Base-by-base conservation (phyloP, 2,113 vertebrate species). In the Pygoscelis adeliae region DNA sequence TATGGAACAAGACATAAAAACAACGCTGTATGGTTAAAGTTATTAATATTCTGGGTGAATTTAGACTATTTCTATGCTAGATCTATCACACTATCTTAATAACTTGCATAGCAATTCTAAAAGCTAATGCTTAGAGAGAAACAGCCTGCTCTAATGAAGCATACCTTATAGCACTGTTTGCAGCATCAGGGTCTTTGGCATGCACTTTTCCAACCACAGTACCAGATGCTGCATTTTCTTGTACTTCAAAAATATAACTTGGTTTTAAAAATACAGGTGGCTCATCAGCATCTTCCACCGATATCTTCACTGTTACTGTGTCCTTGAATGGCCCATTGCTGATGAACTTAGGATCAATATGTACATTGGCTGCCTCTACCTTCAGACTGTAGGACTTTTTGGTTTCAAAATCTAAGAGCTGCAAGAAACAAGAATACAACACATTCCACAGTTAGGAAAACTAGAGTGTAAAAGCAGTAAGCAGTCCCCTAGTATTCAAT, bases 261-360 rank as follows among this genome's bases (percentile, higher is more conserved):
- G 99, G 98, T 62, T 98, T 98, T 89, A 99, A 95, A 97, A 99
- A 99, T 83, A 98, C 98, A 0, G 99, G 99, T 2, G 99, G 99
- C 93, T 99, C 99, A 5, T 99, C 99, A 6, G 99, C 99, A 55
- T 99, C 99, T 97, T 99, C 99, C 86, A 99, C 99, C 1, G 98
- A 94, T 25, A 99, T 98, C 98, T 99, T 99, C 90, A 99, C 98
- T 0, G 99, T 99, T 77, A 99, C 99, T 0, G 99, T 99, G 90
- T 99, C 99, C 96, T 99, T 99, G 91, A 99, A 99, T 3, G 99
- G 99, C n/a, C 99, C 99, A 26, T 99, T 99, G 94, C 99, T 99
- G 69, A 99, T 98, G 95, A 99, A 99, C 27, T 99, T 99, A 1
- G 99, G 97, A 95, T 99, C 99, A 15, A 99, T 96, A 38, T 99